A percentile compares a stretch with the other conserved stretches of the same genome.
Conservation (phyloP, 2,113 vertebrate genomes). For the Ploceus nigricollis region DNA sequence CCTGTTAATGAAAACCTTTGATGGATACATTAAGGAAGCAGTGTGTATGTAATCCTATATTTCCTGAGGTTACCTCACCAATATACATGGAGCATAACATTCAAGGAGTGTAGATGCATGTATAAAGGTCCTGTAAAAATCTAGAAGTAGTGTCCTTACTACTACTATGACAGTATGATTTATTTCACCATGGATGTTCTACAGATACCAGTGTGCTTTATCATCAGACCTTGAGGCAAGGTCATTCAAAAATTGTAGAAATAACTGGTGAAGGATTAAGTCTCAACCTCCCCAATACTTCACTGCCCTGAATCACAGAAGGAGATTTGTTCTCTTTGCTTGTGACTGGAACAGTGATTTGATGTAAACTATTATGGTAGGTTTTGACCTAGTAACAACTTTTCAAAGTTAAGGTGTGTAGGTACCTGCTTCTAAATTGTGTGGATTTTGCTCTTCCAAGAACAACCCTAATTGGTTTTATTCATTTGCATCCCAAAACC, state of each 20-base stretch:
- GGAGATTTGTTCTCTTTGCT: background rate
- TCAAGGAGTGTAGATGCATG: background rate
- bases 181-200: background rate
- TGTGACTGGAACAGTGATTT: background rate
- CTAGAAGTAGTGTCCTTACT: background rate
- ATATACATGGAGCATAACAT: background rate
- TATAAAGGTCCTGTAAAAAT: background rate
- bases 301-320: background rate
- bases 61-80: slow-evolving; percentile 40
- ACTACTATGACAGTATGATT: background rate
- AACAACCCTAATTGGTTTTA: background rate
- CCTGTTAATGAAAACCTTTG: slow-evolving; percentile 35
- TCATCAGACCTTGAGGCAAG: background rate
- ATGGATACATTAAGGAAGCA: slow-evolving; percentile 46
- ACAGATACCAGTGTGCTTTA: background rate
- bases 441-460: background rate
- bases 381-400: background rate
- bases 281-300: background rate
- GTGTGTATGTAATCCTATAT: slow-evolving; percentile 23
- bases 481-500: background rate
- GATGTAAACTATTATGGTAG: background rate
- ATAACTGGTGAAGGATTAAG: background rate
- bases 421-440: background rate
- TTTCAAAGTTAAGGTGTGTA: background rate
- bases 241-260: background rate